Conservation (phyloP, 2,113 vertebrate species). For the Psilopsiagon aymara region DNA sequence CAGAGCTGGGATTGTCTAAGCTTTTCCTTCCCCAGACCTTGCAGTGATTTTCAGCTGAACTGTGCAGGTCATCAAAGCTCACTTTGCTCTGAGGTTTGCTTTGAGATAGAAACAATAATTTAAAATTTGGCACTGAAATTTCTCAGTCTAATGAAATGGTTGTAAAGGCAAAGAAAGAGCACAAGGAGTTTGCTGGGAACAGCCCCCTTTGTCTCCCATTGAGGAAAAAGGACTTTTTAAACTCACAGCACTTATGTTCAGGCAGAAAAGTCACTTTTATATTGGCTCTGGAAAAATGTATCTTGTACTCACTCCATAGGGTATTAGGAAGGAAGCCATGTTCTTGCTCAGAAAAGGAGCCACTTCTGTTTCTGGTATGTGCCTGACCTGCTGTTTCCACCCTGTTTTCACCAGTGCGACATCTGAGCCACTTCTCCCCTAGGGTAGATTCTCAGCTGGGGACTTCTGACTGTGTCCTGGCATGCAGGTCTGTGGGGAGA, state of each 20-base stretch:
- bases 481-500: not conserved
- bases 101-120: not conserved
- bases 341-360: not conserved
- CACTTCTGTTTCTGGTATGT: too few relatives aligned
- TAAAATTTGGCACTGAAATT: not conserved
- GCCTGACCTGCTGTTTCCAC: fast-evolving
- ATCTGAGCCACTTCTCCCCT: not conserved
- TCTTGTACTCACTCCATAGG: fast-evolving
- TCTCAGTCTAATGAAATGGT: not conserved
- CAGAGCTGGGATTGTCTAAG: not conserved
- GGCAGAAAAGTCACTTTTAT: not conserved
- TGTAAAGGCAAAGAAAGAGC: not conserved
- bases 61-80: too few relatives aligned
- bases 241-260: not conserved
- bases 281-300: not conserved
- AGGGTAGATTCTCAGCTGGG: fast-evolving
- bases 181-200: not conserved
- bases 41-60: too few relatives aligned
- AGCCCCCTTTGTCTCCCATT: not conserved
- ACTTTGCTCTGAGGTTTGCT: not conserved
- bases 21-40: not conserved
- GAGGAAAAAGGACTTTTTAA: not conserved
- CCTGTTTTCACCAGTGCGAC: not conserved
- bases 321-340: fast-evolving
- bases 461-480: too few relatives aligned